Conservation (phyloP, 2,888 invertebrate genomes). For the Plusia festucae region DNA sequence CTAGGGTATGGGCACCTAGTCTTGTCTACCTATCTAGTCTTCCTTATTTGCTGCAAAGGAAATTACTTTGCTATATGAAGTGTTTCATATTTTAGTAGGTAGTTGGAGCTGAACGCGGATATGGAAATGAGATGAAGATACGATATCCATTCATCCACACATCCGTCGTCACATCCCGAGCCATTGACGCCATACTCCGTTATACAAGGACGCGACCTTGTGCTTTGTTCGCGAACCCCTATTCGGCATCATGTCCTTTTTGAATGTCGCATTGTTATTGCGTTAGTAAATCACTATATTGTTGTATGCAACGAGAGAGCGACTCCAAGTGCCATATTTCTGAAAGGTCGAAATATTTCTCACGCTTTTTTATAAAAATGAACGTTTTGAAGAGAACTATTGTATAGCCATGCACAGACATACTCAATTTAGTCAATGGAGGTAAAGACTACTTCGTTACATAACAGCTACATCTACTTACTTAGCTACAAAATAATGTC, state of each 20-base stretch:
- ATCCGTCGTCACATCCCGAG: constrained; percentile 42
- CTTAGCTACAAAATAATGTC: not conserved
- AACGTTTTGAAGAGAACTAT: no score
- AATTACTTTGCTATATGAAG: not conserved
- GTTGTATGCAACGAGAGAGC: constrained; percentile 15
- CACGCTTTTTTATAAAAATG: no score
- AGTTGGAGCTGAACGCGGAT: constrained; percentile 36
- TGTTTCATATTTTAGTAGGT: constrained; percentile 1
- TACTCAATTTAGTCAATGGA: no score
- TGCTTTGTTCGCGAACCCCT: constrained; percentile 46
- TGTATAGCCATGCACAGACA: no score
- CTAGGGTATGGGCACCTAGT: not conserved
- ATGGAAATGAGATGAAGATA: constrained; percentile 54
- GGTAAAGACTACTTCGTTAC: not conserved
- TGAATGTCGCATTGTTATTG: constrained; percentile 48
- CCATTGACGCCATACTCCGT: constrained; percentile 20
- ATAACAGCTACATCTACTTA: not conserved
- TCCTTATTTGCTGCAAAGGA: not conserved
- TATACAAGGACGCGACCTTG: constrained; percentile 37
- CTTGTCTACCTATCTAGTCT: not conserved
- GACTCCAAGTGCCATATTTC: no score
- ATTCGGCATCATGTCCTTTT: constrained; percentile 42
- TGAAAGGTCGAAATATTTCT: no score
- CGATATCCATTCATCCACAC: constrained; percentile 44
- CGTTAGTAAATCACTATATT: constrained; percentile 23